phyloP scores from a whole-genome alignment of 2,113 vertebrate genomes.

The Etheostoma cragini region DNA sequence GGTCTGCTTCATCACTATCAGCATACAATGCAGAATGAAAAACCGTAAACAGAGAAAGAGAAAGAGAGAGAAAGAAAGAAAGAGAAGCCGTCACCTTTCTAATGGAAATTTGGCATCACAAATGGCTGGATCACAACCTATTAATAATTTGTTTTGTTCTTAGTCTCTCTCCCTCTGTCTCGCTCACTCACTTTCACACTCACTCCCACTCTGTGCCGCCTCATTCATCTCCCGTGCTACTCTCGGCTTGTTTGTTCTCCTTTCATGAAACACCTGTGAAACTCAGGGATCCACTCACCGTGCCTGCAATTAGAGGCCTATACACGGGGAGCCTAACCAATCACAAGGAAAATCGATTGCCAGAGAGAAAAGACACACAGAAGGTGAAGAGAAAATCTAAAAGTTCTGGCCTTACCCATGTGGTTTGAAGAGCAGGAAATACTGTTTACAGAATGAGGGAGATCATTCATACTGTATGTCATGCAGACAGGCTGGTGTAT shows the following conservation, averaged over 20 bases:
- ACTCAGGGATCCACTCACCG: constrained; percentile 57
- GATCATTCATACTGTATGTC: neutral
- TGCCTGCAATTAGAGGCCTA: constrained; percentile 53
- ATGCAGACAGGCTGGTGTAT: neutral
- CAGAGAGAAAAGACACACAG: constrained; percentile 10
- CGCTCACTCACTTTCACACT: constrained; percentile 3
- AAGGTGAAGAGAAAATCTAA: constrained; percentile 25
- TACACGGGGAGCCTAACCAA: constrained; percentile 36
- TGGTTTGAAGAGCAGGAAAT: constrained; percentile 45
- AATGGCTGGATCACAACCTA: constrained; percentile 52
- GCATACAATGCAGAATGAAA: neutral
- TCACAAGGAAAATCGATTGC: constrained; percentile 39
- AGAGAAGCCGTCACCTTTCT: constrained; percentile 32
- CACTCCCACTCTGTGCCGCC: constrained; percentile 32
- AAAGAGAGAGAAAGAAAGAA: constrained; percentile 10
- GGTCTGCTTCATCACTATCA: constrained; percentile 1
- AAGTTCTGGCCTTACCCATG: constrained; percentile 32
- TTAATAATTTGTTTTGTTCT: constrained; percentile 70
- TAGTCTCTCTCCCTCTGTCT: constrained; percentile 26
- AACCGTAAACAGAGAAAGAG: constrained; percentile 9
- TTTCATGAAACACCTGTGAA: constrained; percentile 70
- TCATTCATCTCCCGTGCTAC: constrained; percentile 38
- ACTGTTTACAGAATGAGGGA: neutral
- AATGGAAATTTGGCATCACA: constrained; percentile 66
- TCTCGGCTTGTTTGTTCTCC: constrained; percentile 59